Conservation (phyloP, 2,888 invertebrate species). For the Pristionchus fissidentatus region DNA sequence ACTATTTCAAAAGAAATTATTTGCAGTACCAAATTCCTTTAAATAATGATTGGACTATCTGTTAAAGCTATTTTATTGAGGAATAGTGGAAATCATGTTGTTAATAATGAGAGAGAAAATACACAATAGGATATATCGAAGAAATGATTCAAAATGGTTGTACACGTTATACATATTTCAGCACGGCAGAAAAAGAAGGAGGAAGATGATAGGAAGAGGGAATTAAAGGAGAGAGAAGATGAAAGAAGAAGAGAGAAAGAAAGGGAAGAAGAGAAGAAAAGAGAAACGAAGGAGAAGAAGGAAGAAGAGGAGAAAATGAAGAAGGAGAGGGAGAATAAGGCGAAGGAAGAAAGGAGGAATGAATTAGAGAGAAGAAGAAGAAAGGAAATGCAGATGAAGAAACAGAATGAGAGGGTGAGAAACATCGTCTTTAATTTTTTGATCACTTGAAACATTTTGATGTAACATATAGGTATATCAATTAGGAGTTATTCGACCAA, state of each 20-base stretch:
- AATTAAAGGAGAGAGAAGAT: conserved; percentile 32
- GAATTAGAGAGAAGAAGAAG: neutral
- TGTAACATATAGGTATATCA: neutral
- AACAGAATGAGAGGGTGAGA: neutral
- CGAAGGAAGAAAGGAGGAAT: neutral
- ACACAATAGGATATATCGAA: too few relatives aligned
- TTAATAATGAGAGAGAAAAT: too few relatives aligned
- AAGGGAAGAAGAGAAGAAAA: neutral
- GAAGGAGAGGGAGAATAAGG: neutral
- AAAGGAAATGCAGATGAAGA: neutral
- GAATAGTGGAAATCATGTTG: too few relatives aligned
- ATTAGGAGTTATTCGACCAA: neutral
- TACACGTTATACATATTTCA: neutral
- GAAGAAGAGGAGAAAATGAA: neutral
- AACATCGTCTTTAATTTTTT: neutral
- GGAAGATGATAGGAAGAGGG: neutral
- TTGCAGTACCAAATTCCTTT: too few relatives aligned
- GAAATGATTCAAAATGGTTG: neutral
- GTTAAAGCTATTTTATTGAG: too few relatives aligned
- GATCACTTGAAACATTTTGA: neutral
- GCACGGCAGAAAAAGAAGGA: neutral
- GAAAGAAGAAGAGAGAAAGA: neutral
- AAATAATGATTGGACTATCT: too few relatives aligned
- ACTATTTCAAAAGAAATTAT: too few relatives aligned
- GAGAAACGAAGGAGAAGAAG: neutral